Base-by-base conservation (phyloP, 1,140 invertebrate genomes). In the Listronotus oregonensis region DNA sequence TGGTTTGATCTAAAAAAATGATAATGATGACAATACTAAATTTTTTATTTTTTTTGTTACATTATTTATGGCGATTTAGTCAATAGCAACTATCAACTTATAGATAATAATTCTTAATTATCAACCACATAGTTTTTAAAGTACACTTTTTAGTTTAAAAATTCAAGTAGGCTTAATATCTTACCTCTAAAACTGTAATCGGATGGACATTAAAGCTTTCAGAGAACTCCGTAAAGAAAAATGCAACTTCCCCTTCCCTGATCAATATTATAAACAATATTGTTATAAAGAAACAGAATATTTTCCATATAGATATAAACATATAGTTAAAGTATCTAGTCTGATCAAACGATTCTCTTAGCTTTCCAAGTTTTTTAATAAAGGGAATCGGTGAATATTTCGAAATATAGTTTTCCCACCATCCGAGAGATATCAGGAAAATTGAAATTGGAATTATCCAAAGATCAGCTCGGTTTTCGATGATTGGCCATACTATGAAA, bases 391-490 rank as follows among this genome's bases (percentile, higher is more conserved):
- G 88, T 67, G 92, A 94, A 57, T 91, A 85, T 67, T 86, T 85
- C 27, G 92, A 91, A 0, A 95, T 92, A 75, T 94, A 98, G 81
- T 98, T 98, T 80, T 98, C 96, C 96, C 96, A 98, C 92, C 94
- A 98, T 21, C 93, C 91, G 31, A 94, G 86, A 3, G 95, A 97
- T 42, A 95, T 90, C 43, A 95, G 85, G 39, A 97, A 79, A 7
- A 94, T 84, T 0, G 93, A 83, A 0, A 94, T 79, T 0, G 95
- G 94, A 56, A 96, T 90, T 7, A 94, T 82, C 92, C 92, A 96
- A 18, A 92, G 75, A 56, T 86, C 84, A 0, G 85, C 85, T 49
- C 79, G 80, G 47, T 85, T 85, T 72, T 91, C 88, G 14, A 91
- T 79, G 17, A 95, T 78, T 14, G 94, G 94, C 93, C 94, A 97